Base-by-base conservation (phyloP, 2,113 vertebrate species). In the Cryptomyrus ogoouensis region DNA sequence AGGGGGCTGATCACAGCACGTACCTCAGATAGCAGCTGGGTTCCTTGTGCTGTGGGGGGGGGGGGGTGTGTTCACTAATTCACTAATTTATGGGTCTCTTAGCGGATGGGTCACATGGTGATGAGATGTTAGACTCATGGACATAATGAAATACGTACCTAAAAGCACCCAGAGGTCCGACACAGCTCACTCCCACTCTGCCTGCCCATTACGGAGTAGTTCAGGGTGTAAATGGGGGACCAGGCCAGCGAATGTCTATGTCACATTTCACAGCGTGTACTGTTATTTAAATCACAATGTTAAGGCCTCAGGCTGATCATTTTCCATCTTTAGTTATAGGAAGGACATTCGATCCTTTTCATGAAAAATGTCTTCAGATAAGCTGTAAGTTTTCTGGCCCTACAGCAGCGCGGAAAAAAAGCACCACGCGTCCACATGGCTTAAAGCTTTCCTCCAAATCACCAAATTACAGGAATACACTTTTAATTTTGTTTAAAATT, bases 1-100 rank as follows among this genome's bases (percentile, higher is more conserved):
- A 6, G n/a, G 77, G 39, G 15, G 17, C 5, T 58, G n/a, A 58
- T 10, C 88, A 62, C 27, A 77, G 13, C 17, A 92, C 95, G 91
- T 94, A 95, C 95, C 95, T 95, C 86, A 87, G 49, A 21, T 52
- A 70, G 91, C 24, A 31, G 83, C 92, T 90, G 39, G 19, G 92
- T 27, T 39, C 24, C 47, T 42, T 47, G 24, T 39, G 24, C 47
- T 74, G 19, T 2, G 35, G 62, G 31, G 31, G 42, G 46, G 27
- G 46, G 52, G 13, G 52, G 17, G 15, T 3, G 15, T 21, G 85
- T 35, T 80, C 47, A 53, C 15, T 50, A 24, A 46, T 31, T 87
- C 47, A 53, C 15, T 50, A 24, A 46, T 31, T 87, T 31, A 87
- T 31, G 62, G 83, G 19, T 5, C 56, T 50, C 53, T 87, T 90